Conservation (phyloP, 2,888 invertebrate genomes). For the Ochropacha duplaris region DNA sequence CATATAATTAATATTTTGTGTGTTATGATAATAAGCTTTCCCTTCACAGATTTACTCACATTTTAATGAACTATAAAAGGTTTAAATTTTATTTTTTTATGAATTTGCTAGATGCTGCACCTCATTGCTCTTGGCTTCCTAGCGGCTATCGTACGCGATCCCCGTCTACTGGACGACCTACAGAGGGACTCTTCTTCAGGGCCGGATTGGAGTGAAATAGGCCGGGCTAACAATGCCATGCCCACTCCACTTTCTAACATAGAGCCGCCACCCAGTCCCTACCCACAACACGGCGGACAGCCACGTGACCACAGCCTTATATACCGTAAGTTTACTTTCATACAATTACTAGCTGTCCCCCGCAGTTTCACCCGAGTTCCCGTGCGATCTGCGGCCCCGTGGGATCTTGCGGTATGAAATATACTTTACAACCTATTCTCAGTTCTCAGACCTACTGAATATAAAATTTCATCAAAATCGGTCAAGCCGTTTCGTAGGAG, state of each 20-base stretch:
- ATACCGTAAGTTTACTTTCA: slow-evolving; percentile 82
- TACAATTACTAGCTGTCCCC: background rate
- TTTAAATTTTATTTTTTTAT: background rate
- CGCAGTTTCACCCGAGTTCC: no score
- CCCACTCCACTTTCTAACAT: slow-evolving; percentile 89
- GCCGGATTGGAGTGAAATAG: slow-evolving; percentile 62
- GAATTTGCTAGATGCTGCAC: slow-evolving; percentile 85
- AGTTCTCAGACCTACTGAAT: no score
- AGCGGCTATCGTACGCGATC: slow-evolving; percentile 89
- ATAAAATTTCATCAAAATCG: no score
- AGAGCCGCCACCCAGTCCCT: slow-evolving; percentile 83
- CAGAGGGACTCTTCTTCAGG: slow-evolving; percentile 77
- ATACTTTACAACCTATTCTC: no score
- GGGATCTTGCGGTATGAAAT: no score
- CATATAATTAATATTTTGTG: no score
- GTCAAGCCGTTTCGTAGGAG: no score
- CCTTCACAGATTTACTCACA: no score
- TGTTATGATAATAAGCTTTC: no score
- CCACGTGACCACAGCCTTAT: slow-evolving; percentile 85
- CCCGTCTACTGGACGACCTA: slow-evolving; percentile 85
- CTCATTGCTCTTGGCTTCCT: slow-evolving; percentile 88
- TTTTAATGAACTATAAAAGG: no score
- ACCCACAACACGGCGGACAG: slow-evolving; percentile 67
- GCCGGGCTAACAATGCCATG: slow-evolving; percentile 67
- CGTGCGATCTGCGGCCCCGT: no score